These are phyloP conservation scores for Xyliphius kryptos DNA, from an alignment of 2,113 vertebrate species.

Conservation along the genomic window DNA sequence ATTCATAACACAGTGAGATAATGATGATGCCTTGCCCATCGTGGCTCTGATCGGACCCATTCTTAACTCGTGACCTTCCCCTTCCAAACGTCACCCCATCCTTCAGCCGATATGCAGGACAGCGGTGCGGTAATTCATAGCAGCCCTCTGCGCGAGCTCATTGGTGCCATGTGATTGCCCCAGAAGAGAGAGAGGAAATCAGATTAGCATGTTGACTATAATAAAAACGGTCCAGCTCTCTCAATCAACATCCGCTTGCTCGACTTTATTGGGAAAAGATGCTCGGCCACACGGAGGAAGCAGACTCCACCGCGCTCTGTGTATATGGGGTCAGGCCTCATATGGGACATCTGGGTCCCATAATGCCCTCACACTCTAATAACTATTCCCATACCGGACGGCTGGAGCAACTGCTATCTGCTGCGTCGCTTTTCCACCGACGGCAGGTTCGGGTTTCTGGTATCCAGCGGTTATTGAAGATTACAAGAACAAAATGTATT, in stretches of 20 bases:
- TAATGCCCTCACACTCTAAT: slow-evolving; percentile 32
- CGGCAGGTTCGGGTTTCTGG: too few species aligned
- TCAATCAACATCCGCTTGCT: slow-evolving; percentile 44
- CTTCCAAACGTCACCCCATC: slow-evolving; percentile 17
- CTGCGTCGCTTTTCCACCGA: too few species aligned
- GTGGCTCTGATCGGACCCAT: slow-evolving; percentile 14
- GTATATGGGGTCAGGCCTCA: slow-evolving; percentile 6
- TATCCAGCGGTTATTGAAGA: too few species aligned
- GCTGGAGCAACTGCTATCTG: slow-evolving; percentile 10
- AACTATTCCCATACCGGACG: slow-evolving; percentile 27
- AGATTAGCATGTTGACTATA: slow-evolving; percentile 46
- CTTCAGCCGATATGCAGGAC: slow-evolving; percentile 2
- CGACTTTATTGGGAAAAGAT: slow-evolving; percentile 48
- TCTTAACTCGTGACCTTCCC: slow-evolving; percentile 28
- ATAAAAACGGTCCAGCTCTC: slow-evolving; percentile 44
- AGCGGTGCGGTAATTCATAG: slow-evolving; percentile 22
- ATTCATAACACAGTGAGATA: slow-evolving; percentile 15
- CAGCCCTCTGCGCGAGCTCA: slow-evolving; percentile 23
- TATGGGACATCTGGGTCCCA: slow-evolving; percentile 30
- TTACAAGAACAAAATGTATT: too few species aligned
- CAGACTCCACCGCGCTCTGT: not conserved
- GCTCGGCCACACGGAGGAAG: slow-evolving; percentile 31
- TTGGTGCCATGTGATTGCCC: slow-evolving; percentile 2
- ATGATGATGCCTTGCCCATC: slow-evolving; percentile 13
- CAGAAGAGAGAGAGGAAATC: slow-evolving; percentile 44